Base-by-base conservation (phyloP, 1,140 invertebrate genomes). In the Ditylenchus dipsaci region DNA sequence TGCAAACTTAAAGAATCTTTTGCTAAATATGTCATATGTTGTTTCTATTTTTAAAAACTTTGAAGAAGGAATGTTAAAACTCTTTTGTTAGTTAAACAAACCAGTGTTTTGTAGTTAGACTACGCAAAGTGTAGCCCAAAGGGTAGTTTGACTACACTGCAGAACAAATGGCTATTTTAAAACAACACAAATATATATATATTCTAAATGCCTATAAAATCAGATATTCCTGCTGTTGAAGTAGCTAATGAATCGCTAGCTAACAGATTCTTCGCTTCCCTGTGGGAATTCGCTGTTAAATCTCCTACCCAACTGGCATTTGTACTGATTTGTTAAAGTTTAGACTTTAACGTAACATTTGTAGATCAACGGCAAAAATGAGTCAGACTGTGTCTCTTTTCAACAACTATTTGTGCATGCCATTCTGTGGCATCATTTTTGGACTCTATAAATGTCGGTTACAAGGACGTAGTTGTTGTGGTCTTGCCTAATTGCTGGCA, bases 401-500 rank as follows among this genome's bases (percentile, higher is more conserved):
- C 42, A 67, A 15, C 69, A 79, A 53, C 47, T 77, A 38, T 73
- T 76, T 43, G 30, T 59, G 3, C 77, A 30, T 71, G 57, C 67
- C 71, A 57, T 42, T 67, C 74, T 1, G 56, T 71, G 7, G 71
- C 74, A 23, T 47, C 75, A 23, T 77, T 75, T 63, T 59, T 77
- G 1, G 43, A 78, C 23, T 23, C 33, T 11, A 27, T 15, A 30
- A 42, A 53, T 0, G 79, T 77, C 23, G 53, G 27, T 9, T 53
- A 47, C 19, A 73, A 69, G 5, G 77, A 77, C 53, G 21, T 77
- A 29, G 75, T 77, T 27, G 47, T 26, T 17, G 23, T 73, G 15
- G 63, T 65, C 0, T 26, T 79, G 19, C 75, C 33, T 13, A 77
- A 77, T 63, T 76, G 67, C 19, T 77, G 75, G 75, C 61, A 77